phyloP scores from a whole-genome alignment of 2,888 invertebrate genomes.

The Acholoe squamosa region DNA sequence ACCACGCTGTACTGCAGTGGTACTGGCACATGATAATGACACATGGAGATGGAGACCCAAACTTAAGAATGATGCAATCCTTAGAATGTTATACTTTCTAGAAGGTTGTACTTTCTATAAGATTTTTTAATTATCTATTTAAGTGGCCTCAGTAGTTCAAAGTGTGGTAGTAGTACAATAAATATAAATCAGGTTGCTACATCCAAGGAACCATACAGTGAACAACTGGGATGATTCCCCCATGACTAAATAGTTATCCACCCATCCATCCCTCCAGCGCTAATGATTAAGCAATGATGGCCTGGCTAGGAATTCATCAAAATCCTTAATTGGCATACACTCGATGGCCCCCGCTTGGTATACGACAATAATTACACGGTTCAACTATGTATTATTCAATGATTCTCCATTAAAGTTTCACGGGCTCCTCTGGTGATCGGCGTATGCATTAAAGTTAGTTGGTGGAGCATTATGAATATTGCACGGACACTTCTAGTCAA shows the following conservation, averaged over 20 bases:
- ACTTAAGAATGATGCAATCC: too few relatives aligned
- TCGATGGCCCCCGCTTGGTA: too few relatives aligned
- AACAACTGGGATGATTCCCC: not conserved
- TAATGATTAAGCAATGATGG: not conserved
- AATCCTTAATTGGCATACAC: not conserved
- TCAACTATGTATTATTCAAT: slow-evolving; percentile 10
- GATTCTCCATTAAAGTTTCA: not conserved
- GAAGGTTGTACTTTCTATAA: too few relatives aligned
- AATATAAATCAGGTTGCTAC: too few relatives aligned
- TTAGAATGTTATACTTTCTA: too few relatives aligned
- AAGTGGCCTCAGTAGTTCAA: too few relatives aligned
- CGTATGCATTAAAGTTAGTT: slow-evolving; percentile 12
- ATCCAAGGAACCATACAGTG: too few relatives aligned
- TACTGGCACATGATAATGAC: too few relatives aligned
- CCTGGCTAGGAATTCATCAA: not conserved
- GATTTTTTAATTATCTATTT: too few relatives aligned
- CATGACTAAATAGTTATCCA: not conserved
- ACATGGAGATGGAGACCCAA: too few relatives aligned
- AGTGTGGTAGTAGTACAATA: too few relatives aligned
- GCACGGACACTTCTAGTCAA: not conserved
- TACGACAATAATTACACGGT: not conserved
- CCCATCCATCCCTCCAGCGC: not conserved
- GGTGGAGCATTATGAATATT: not conserved
- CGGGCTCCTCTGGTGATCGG: not conserved
- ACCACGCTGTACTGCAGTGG: too few relatives aligned